These are phyloP conservation scores for Noctua janthina DNA, from an alignment of 2,888 invertebrate genomes.

Conservation along the genomic window DNA sequence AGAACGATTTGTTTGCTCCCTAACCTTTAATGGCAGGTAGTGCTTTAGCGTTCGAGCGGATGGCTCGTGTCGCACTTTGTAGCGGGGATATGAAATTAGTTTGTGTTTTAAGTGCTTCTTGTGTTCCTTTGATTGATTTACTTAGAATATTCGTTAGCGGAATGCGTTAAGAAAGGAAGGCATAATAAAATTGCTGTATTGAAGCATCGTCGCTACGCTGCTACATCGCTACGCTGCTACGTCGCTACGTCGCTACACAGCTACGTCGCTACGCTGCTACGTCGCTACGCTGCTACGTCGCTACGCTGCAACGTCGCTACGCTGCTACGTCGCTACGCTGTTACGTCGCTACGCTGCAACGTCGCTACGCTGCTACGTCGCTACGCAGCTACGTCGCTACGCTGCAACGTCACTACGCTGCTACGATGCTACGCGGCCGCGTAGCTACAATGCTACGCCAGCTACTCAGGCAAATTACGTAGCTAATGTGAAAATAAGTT, in stretches of 20 bases:
- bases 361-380: neutral
- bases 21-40: constrained; percentile 70
- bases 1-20: constrained; percentile 73
- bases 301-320: neutral
- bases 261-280: neutral
- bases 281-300: neutral
- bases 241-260: neutral
- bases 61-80: constrained; percentile 33
- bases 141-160: neutral
- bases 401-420: too few relatives aligned
- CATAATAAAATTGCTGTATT: neutral
- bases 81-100: constrained; percentile 27
- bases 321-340: too few relatives aligned
- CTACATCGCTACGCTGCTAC: neutral
- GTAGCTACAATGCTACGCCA: neutral
- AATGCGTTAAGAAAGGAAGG: neutral
- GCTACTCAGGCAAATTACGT: neutral
- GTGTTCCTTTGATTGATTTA: constrained; percentile 12
- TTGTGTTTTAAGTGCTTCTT: constrained; percentile 16
- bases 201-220: neutral
- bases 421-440: neutral
- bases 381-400: neutral
- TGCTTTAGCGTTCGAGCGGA: constrained; percentile 57
- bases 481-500: neutral
- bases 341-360: too few relatives aligned